Conservation (phyloP, 2,797 vertebrate species). For the Microctenopoma steveboyesi region DNA sequence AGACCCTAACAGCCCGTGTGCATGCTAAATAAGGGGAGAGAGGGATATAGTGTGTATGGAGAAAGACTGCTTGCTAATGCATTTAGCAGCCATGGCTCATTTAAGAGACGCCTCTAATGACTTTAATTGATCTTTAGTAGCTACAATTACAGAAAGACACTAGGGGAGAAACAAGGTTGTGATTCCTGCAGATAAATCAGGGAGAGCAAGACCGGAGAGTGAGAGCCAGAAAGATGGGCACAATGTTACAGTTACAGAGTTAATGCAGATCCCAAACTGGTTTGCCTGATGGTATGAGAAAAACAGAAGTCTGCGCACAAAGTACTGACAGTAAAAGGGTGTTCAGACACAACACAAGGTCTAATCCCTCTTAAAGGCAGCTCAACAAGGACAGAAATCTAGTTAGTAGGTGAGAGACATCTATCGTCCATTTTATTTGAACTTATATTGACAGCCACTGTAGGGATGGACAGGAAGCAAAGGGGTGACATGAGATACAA, state of each 20-base stretch:
- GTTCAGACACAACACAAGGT: background rate
- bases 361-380: background rate
- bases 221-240: background rate
- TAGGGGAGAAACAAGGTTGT: constrained; percentile 66
- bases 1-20: constrained; percentile 33
- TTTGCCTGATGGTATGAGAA: no score
- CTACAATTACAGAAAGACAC: constrained; percentile 74
- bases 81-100: constrained; percentile 64
- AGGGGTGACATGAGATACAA: no score
- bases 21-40: constrained; percentile 43
- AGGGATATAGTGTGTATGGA: constrained; percentile 40
- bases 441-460: background rate
- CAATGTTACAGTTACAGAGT: no score
- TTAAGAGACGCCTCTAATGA: constrained; percentile 74
- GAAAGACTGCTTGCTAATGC: constrained; percentile 57
- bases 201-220: constrained; percentile 35
- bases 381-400: background rate
- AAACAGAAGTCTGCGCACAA: background rate
- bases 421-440: background rate
- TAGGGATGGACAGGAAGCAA: background rate
- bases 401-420: background rate
- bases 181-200: constrained; percentile 65
- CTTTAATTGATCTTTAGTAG: constrained; percentile 82
- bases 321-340: background rate
- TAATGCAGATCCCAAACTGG: no score